Percentiles rank a stretch among this genome's conserved stretches.
These are phyloP conservation scores for Pelosia muscerda DNA, from an alignment of 2,888 invertebrate genomes.

Conservation along the genomic window DNA sequence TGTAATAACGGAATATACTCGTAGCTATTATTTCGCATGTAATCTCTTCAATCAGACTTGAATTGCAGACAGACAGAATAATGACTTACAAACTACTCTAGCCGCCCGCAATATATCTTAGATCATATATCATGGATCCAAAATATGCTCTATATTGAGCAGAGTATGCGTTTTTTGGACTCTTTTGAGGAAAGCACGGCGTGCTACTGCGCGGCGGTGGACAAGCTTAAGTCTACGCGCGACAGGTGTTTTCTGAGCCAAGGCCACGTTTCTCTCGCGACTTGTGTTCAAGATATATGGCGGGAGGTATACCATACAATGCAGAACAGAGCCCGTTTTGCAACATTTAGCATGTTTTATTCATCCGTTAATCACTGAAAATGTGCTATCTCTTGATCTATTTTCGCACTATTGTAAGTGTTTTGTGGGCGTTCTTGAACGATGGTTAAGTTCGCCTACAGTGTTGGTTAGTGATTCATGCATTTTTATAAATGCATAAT, in stretches of 20 bases:
- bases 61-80: slow-evolving; percentile 46
- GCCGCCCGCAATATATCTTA: too few relatives aligned
- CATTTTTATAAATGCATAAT: neutral
- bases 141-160: too few relatives aligned
- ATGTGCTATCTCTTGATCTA: slow-evolving; percentile 42
- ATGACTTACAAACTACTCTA: slow-evolving; percentile 57
- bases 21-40: slow-evolving; percentile 16
- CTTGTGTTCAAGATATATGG: too few relatives aligned
- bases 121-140: too few relatives aligned
- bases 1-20: slow-evolving; percentile 7
- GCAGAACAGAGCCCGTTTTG: slow-evolving; percentile 45
- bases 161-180: too few relatives aligned
- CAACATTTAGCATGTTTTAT: slow-evolving; percentile 48
- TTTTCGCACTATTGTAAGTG: slow-evolving; percentile 42
- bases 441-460: slow-evolving; percentile 13
- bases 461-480: neutral
- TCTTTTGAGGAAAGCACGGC: too few relatives aligned
- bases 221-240: too few relatives aligned
- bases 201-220: too few relatives aligned
- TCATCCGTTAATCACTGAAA: slow-evolving; percentile 37
- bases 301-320: slow-evolving; percentile 21
- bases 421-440: slow-evolving; percentile 25
- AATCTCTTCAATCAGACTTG: slow-evolving; percentile 47
- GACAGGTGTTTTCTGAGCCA: too few relatives aligned
- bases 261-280: too few relatives aligned